These are phyloP conservation scores for Diadegma fenestrale DNA, from an alignment of 2,888 invertebrate species.

Conservation along the genomic window DNA sequence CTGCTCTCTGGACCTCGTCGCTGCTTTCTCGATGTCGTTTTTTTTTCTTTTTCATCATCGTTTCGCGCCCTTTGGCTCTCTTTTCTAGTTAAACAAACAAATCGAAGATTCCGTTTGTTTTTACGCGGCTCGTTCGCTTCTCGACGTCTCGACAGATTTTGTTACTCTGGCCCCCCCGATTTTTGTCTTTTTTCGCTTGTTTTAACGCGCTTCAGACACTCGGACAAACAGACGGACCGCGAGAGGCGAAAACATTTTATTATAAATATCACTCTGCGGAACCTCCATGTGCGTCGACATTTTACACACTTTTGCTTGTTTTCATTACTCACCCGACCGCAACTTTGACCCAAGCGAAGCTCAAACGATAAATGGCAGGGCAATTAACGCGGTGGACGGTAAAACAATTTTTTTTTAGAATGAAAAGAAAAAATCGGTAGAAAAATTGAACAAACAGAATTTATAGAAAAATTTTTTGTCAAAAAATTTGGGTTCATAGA, in stretches of 20 bases:
- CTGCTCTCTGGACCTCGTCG: slow-evolving; percentile 26
- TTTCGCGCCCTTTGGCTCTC: slow-evolving; percentile 36
- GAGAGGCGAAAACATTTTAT: background rate
- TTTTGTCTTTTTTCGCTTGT: background rate
- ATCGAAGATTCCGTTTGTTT: slow-evolving; percentile 57
- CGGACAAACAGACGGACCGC: slow-evolving; percentile 27
- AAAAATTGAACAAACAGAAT: too few relatives aligned
- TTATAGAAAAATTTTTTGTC: too few relatives aligned
- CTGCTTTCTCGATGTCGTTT: slow-evolving; percentile 23
- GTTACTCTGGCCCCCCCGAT: slow-evolving; percentile 58
- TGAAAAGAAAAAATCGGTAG: too few relatives aligned
- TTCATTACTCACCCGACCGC: slow-evolving; percentile 10
- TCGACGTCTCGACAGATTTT: slow-evolving; percentile 61
- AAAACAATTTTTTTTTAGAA: too few relatives aligned
- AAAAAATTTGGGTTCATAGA: too few relatives aligned
- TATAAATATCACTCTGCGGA: slow-evolving; percentile 21
- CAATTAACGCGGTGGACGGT: too few relatives aligned
- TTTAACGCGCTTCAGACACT: slow-evolving; percentile 27
- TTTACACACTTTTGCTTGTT: slow-evolving; percentile 47
- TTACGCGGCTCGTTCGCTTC: slow-evolving; percentile 6
- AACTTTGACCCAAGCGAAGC: too few relatives aligned
- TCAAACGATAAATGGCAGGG: too few relatives aligned
- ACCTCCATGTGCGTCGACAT: slow-evolving; percentile 43
- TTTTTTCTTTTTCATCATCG: slow-evolving; percentile 29
- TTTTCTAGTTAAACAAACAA: slow-evolving; percentile 65